Percentiles rank a stretch among this genome's conserved stretches.
Conservation (phyloP, 2,888 invertebrate genomes). For the Timandra comae region DNA sequence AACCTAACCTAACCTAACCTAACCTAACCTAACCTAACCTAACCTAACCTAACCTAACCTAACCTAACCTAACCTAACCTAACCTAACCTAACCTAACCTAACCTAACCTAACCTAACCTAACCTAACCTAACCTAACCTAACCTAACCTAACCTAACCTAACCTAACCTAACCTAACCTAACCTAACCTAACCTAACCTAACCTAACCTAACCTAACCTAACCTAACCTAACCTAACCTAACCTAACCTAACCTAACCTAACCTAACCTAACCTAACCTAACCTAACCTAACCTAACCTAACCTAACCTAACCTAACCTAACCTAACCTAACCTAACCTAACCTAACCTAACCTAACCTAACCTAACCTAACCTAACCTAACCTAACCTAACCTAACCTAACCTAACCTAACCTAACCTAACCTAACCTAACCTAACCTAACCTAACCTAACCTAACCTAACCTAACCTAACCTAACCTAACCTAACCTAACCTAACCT, state of each 20-base stretch:
- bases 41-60: constrained; percentile 9
- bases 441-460: constrained; percentile 14
- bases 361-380: constrained; percentile 11
- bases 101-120: constrained; percentile 9
- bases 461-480: constrained; percentile 14
- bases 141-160: constrained; percentile 9
- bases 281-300: constrained; percentile 12
- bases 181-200: constrained; percentile 8
- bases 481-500: constrained; percentile 13
- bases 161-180: constrained; percentile 10
- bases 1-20: constrained; percentile 9
- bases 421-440: constrained; percentile 11
- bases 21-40: constrained; percentile 9
- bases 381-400: constrained; percentile 11
- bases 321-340: constrained; percentile 11
- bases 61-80: constrained; percentile 13
- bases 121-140: constrained; percentile 11
- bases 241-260: constrained; percentile 2
- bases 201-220: constrained; percentile 8
- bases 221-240: constrained; percentile 10
- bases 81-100: constrained; percentile 13
- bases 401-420: constrained; percentile 11
- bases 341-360: constrained; percentile 11
- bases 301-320: constrained; percentile 10
- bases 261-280: constrained; percentile 5